Base-by-base conservation (phyloP, 2,797 vertebrate species). In the Gouania willdenowi region DNA sequence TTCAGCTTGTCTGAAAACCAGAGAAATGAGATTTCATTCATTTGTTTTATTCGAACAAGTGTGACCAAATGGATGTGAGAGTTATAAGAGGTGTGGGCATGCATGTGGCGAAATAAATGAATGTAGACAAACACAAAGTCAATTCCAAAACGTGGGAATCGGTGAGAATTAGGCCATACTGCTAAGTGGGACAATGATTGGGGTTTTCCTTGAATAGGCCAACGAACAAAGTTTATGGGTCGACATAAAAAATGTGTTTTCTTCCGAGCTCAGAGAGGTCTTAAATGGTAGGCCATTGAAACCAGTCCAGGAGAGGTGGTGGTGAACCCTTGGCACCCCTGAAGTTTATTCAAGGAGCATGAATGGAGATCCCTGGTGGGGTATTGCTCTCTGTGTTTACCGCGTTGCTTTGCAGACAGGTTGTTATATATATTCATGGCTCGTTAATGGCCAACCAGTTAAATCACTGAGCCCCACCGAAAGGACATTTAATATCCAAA, bases 381-480 rank as follows among this genome's bases (percentile, higher is more conserved):
- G 90, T 88, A 89, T 89, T 89, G 88, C 85, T 87, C 83, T 71
- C 64, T 16, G 82, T 83, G 80, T 83, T 78, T 72, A 88, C 87
- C 84, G 86, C 71, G 83, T 80, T 75, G 81, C 87, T 90, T 86
- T 84, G 82, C 87, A 89, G 73, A 77, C 82, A 86, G 84, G 87
- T 90, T 82, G 91, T 91, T 90, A 79, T 82, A 84, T 83, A 87
- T 88, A 87, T 91, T 91, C 89, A 90, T 82, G 91, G 80, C 83
- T 89, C 88, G 80, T 89, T 89, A 88, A 88, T 84, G 79, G 82
- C 82, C 89, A 90, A 93, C 93, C 90, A 91, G 93, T 90, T 92
- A 85, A 91, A 91, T 91, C 82, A 71, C 81, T 86, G 75, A 87
- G 73, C 75, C 75, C 75, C 77, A 56, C 77, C 83, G 84, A 74